Evolutionary conservation across 1,140 invertebrate genomes (phyloP), one percentile per base, ranked within the genome.

Genomic region (Rhopalosiphum maidis): DNA sequence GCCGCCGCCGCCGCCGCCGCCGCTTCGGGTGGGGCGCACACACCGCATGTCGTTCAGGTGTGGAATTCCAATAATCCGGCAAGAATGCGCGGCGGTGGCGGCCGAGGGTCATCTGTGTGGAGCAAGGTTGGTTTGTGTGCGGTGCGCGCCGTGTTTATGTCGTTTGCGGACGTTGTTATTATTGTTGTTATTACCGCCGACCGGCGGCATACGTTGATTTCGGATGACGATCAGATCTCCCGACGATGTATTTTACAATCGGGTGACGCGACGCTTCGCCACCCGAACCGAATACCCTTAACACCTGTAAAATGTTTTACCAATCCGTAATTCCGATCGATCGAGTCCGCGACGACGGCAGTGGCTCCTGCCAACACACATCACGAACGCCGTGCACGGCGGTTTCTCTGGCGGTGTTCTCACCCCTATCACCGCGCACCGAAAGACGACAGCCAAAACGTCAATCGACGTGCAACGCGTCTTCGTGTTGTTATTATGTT

Each of bases 51-150:
- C 91, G 91, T 92, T 85, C 91, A 86, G 91, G 91, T 93, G 91
- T 93, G 91, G 91, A 93, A 93, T 93, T 93, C 91, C 91, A 93
- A 93, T 86, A 93, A 93, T 93, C 91, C 82, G 82, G 51, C 91
- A 93, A 93, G 91, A 93, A 93, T 93, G 91, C 35, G 82, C 91
- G n/a, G 91, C 91, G 91, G 55, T 37, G 55, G 77, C 91, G 91
- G 90, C 25, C 90, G 90, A 91, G 90, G 91, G 91, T 93, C 91
- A 93, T 93, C 91, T 55, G 91, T 93, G 77, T 93, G 37, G 91
- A 54, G 91, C 91, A 93, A 93, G 91, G 91, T 93, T 93, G 91
- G 91, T 54, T 21, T 68, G 68, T 43, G n/a, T 43, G 87, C 48
- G 46, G 37, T 30, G 35, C 46, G 86, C 25, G 37, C 15, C 30